Base-by-base conservation (phyloP, 1,140 invertebrate genomes). In the Drosophila tani region DNA sequence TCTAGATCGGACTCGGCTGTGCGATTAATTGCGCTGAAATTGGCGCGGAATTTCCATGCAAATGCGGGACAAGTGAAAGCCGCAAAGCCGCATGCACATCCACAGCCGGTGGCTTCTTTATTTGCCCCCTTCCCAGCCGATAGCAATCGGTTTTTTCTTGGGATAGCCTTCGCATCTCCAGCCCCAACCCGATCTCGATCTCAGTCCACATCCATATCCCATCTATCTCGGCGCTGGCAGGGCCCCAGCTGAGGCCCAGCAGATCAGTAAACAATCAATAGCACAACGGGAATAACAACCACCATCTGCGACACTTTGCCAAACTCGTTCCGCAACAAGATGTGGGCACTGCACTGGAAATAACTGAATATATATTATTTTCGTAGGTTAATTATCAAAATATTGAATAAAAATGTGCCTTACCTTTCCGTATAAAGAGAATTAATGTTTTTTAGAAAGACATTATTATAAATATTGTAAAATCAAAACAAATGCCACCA, bases 11-110 rank as follows among this genome's bases (percentile, higher is more conserved):
- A 75, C 73, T 81, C 38, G 55, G 81, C 77, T 81, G 79, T 88
- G 84, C 84, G 81, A 87, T 87, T 87, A 87, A 87, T 87, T 87
- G 84, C 85, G 63, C 85, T 69, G 64, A 84, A 87, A 87, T 90
- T 87, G 84, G 77, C 73, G 73, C 81, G 67, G 80, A 79, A 88
- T 80, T 87, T 87, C 69, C 76, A 82, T 83, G 81, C 80, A 85
- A 84, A 84, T 84, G 82, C 59, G 66, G 58, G 75, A 70, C 87
- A 82, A 88, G 81, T 90, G 85, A 90, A 90, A 87, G 84, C 85
- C 63, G 62, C 45, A 40, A 40, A 56, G 53, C 35, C 53, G 35
- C 53, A 56, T 56, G 53, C 46, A 47, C 60, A 66, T 40, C 60
- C 60, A 79, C 59, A 68, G 70, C 65, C 63, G 81, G 75, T 82